These are phyloP conservation scores for Catharus ustulatus DNA, from an alignment of 2,797 vertebrate genomes.

Conservation along the genomic window DNA sequence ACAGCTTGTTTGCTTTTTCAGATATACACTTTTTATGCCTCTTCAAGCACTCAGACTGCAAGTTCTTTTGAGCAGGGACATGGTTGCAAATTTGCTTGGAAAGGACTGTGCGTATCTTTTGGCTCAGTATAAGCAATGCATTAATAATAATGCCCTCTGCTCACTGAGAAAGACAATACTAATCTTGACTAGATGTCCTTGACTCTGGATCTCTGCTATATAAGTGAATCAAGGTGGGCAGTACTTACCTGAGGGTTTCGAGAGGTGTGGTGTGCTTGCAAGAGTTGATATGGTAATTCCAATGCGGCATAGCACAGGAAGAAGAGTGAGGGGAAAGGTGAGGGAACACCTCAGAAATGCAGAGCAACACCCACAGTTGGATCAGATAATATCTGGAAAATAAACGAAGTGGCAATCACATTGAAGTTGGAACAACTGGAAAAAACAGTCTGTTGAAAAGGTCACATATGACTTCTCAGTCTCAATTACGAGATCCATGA, in stretches of 20 bases:
- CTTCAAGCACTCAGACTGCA: not conserved
- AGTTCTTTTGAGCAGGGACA: not conserved
- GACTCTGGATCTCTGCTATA: not conserved
- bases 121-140: not conserved
- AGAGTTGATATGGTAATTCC: slow-evolving; percentile 50
- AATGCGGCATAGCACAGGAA: slow-evolving; percentile 62
- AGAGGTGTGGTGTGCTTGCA: slow-evolving; percentile 58
- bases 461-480: not conserved
- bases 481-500: not conserved
- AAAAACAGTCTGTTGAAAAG: slow-evolving; percentile 15
- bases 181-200: not conserved
- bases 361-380: slow-evolving; percentile 45
- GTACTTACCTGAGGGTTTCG: slow-evolving; percentile 4
- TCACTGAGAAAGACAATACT: not conserved
- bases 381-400: slow-evolving; percentile 49
- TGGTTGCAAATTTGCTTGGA: not conserved
- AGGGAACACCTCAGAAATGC: slow-evolving; percentile 61
- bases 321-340: slow-evolving; percentile 45
- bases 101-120: not conserved
- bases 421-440: slow-evolving; percentile 7
- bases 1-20: not conserved
- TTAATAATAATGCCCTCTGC: not conserved
- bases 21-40: not conserved
- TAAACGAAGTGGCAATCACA: not conserved
- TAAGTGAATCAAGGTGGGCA: slow-evolving; percentile 7